Percentiles rank a stretch among this genome's conserved stretches.
Conservation (phyloP, 1,140 invertebrate genomes). For the Calliopsis andreniformis region DNA sequence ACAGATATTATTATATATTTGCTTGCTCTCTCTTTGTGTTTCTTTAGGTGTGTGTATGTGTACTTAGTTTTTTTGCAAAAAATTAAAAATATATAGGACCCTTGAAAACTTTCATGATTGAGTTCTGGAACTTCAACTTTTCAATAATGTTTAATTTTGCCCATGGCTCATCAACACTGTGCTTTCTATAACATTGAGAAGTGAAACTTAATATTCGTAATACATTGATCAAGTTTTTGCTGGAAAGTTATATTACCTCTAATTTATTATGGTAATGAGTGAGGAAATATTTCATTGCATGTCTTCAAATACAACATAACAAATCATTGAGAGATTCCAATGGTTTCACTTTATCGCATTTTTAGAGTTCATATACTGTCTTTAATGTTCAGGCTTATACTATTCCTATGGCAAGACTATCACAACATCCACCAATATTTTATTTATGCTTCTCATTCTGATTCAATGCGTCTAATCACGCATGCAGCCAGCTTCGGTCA, state of each 20-base stretch:
- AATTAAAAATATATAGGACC: conserved; percentile 34
- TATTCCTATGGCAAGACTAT: conserved; percentile 38
- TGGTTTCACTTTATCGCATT: conserved; percentile 24
- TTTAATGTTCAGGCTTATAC: conserved; percentile 37
- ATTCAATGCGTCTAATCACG: conserved; percentile 64
- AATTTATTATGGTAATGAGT: conserved; percentile 28
- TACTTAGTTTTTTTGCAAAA: conserved; percentile 37
- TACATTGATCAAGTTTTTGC: conserved; percentile 12
- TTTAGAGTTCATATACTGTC: conserved; percentile 35
- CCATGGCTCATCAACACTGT: conserved; percentile 25
- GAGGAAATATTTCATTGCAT: conserved; percentile 39
- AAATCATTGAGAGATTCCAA: conserved; percentile 12
- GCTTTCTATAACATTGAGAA: conserved; percentile 35
- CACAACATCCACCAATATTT: conserved; percentile 46
- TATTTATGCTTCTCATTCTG: conserved; percentile 48
- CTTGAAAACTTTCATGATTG: conserved; percentile 26
- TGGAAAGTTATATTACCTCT: conserved; percentile 18
- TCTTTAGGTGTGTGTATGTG: conserved; percentile 53
- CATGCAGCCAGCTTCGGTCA: conserved; percentile 67
- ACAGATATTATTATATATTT: conserved; percentile 76
- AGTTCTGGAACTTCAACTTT: conserved; percentile 27
- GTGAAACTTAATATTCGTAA: conserved; percentile 30
- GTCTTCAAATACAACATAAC: conserved; percentile 13
- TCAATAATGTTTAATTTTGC: conserved; percentile 24
- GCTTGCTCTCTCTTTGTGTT: conserved; percentile 71